Base-by-base conservation (phyloP, 1,140 invertebrate genomes). In the Pseudomyrmex pallidus region DNA sequence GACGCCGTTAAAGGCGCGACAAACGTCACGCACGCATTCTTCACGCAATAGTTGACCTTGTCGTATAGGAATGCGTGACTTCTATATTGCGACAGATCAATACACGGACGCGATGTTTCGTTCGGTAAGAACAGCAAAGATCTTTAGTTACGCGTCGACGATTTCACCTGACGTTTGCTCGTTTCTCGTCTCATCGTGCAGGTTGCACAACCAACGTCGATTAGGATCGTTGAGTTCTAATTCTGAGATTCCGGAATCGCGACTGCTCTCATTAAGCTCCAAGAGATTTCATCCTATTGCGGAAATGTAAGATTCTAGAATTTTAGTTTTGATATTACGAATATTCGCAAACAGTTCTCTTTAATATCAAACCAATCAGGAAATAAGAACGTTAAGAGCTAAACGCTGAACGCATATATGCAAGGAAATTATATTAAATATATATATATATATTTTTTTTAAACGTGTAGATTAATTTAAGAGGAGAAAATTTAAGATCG, bases 11-110 rank as follows among this genome's bases (percentile, higher is more conserved):
- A 87, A 73, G 78, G 74, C 68, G 73, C 74, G 85, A 52, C 54
- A 54, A 20, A 54, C 54, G 25, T 35, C 35, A 54, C 17, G 61
- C 46, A 57, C 35, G 59, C 15, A 57, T 84, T 67, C 17, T 48
- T 12, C 72, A 85, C 64, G 86, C 83, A 85, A 85, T 85, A 52
- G 62, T 70, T 67, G 67, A 88, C 86, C 83, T 77, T 85, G 87
- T 83, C 77, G 35, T 72, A 25, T 25, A 67, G 77, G 50, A 85
- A 88, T 77, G 59, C 48, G 10, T 20, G 17, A 61, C 70, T 59
- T 85, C 48, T 54, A 76, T 82, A 74, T 74, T 15, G 59, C 59
- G 72, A 56, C 20, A 35, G 17, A 59, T 35, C 35, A 22, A 8
- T 35, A 10, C 22, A 61, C n/a, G 12, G 13, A 44, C 22, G 76